phyloP scores from a whole-genome alignment of 2,797 vertebrate genomes.

The Micrastur ruficollis region DNA sequence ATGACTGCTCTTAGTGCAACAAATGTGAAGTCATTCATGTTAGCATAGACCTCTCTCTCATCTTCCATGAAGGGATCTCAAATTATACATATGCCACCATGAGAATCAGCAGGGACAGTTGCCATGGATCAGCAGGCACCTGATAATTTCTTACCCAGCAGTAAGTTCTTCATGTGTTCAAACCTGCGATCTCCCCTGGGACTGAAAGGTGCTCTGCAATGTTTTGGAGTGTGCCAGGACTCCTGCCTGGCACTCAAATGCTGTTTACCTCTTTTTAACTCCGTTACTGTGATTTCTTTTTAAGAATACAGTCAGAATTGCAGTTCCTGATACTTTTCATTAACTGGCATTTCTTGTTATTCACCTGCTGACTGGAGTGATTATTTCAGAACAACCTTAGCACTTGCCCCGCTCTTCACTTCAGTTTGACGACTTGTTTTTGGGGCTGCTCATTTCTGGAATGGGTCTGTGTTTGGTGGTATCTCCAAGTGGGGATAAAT shows the following conservation, averaged over 20 bases:
- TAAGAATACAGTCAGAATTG: neutral
- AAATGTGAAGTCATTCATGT: neutral
- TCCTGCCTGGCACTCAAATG: neutral
- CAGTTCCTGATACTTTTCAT: neutral
- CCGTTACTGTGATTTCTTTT: neutral
- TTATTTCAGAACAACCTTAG: neutral
- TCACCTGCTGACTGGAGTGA: neutral
- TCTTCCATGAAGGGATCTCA: neutral
- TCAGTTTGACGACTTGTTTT: neutral
- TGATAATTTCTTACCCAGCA: neutral
- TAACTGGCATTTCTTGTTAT: neutral
- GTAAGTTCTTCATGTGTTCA: neutral
- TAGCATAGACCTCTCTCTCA: neutral
- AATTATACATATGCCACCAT: neutral
- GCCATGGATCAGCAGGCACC: neutral
- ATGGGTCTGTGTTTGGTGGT: neutral
- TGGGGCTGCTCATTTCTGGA: neutral
- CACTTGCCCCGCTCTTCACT: neutral
- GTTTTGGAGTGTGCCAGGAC: neutral
- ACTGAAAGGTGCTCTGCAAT: neutral
- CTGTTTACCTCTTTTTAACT: neutral
- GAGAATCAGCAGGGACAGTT: neutral
- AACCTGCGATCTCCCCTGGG: neutral
- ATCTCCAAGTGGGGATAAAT: neutral
- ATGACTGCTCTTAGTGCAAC: neutral